Percentiles rank a stretch among this genome's conserved stretches.
These are phyloP conservation scores for Muricea muricata DNA, from an alignment of 92 coral and sea anemone genomes.

Conservation along the genomic window DNA sequence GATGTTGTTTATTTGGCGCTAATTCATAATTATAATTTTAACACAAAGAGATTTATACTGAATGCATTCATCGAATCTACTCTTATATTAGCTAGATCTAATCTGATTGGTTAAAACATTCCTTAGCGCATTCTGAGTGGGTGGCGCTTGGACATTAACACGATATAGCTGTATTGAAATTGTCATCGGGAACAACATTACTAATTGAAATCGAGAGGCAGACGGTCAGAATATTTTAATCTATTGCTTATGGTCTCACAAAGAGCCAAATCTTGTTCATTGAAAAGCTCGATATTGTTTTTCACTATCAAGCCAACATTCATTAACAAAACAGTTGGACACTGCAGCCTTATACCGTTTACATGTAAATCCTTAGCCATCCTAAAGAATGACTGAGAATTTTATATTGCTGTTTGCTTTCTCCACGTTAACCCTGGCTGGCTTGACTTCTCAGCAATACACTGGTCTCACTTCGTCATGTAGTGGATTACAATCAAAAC, in stretches of 20 bases:
- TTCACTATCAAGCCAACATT: not conserved
- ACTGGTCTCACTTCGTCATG: not conserved
- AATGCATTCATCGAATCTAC: not conserved
- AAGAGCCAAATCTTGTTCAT: not conserved
- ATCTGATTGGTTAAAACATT: slow-evolving; percentile 28
- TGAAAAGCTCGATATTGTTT: not conserved
- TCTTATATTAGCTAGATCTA: not conserved
- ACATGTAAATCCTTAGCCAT: slow-evolving; percentile 13
- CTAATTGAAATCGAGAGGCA: slow-evolving; percentile 19
- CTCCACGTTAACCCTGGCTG: slow-evolving; percentile 5
- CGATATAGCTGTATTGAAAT: slow-evolving; percentile 33
- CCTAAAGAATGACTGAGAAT: not conserved
- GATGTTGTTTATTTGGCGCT: not conserved
- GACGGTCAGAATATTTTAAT: not conserved
- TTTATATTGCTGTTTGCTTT: slow-evolving; percentile 13
- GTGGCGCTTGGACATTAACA: slow-evolving; percentile 41
- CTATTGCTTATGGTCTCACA: not conserved
- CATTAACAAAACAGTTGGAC: slow-evolving; percentile 23
- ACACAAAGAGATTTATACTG: not conserved
- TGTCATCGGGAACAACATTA: slow-evolving; percentile 37
- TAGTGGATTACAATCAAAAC: not conserved
- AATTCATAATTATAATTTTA: not conserved
- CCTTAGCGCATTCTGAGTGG: slow-evolving; percentile 40
- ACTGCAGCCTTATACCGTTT: not conserved
- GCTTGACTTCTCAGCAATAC: not conserved